Base-by-base conservation (phyloP, 1,140 invertebrate genomes). In the Periplaneta americana region DNA sequence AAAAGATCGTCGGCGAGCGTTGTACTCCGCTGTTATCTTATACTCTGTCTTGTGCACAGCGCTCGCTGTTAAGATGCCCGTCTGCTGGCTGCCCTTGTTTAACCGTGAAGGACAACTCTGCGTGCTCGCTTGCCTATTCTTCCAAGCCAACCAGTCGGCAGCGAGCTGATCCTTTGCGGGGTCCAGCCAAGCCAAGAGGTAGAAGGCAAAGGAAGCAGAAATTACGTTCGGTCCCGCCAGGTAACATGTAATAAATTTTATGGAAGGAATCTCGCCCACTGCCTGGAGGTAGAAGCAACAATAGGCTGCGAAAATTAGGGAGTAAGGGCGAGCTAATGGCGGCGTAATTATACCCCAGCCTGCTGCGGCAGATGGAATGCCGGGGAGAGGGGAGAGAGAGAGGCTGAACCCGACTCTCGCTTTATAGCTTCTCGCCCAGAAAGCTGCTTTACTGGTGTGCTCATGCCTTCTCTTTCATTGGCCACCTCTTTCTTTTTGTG, bases 261-360 rank as follows among this genome's bases (percentile, higher is more conserved):
- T 76, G 37, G 74, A 81, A 81, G 80, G 75, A 81, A 34, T 66
- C 32, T 33, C 33, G 48, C 37, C 80, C 80, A 33, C 11, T 66
- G 34, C 33, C 80, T 48, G 1, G 22, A 37, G 82, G 79, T 34
- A 75, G 36, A 34, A 28, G 39, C 66, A 80, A 84, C 83, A 83
- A 83, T 84, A 80, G 82, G 83, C 83, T 80, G 83, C 83, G 83
- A 84, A 84, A 84, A 84, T 84, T 84, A 84, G 83, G 83, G 83
- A 79, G 83, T 83, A 83, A 75, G 79, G 83, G 83, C 81, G 83
- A 84, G 82, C 83, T 84, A 84, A 84, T 84, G 80, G 82, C 76
- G 48, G 80, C 80, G 82, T 84, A 84, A 84, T 84, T 83, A 84
- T 78, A 84, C 82, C 37, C 82, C 76, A 78, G 83, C 74, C 33